Percentiles rank a stretch among this genome's conserved stretches.
Evolutionary conservation across 2,113 vertebrate genomes (phyloP).

Genomic region (Prietella phreatophila): DNA sequence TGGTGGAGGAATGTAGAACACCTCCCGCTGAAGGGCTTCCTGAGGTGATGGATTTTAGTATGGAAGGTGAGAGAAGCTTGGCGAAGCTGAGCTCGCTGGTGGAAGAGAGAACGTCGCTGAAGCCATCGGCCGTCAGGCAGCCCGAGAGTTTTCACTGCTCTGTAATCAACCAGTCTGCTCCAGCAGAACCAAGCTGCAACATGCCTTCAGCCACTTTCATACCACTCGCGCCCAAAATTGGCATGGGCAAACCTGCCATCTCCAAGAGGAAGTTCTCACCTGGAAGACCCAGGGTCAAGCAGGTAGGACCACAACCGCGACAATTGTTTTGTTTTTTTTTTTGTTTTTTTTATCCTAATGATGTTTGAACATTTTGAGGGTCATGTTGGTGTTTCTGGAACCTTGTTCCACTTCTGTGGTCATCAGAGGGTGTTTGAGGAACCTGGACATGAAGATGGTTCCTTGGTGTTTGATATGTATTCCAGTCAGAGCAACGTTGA

Average conservation of each 20-base stretch:
- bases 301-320: slow-evolving; percentile 75
- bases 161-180: slow-evolving; percentile 63
- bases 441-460: not conserved
- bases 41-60: slow-evolving; percentile 68
- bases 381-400: not conserved
- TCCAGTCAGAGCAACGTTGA: not conserved
- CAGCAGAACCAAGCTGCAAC: slow-evolving; percentile 69
- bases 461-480: not conserved
- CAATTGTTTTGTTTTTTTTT: not conserved
- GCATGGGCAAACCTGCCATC: slow-evolving; percentile 99
- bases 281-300: slow-evolving; percentile 94
- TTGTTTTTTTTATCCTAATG: not conserved
- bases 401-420: not conserved
- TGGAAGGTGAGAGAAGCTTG: slow-evolving; percentile 68
- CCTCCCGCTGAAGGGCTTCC: not conserved
- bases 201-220: slow-evolving; percentile 81
- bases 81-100: slow-evolving; percentile 69
- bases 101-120: slow-evolving; percentile 72
- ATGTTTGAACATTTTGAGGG: not conserved
- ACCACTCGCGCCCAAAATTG: slow-evolving; percentile 93
- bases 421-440: not conserved
- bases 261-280: slow-evolving; percentile 98
- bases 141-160: slow-evolving; percentile 63
- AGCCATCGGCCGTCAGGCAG: slow-evolving; percentile 69
- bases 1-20: not conserved